A percentile compares a stretch with the other conserved stretches of the same genome.
These are phyloP conservation scores for Drosophila pachea DNA, from an alignment of 1,140 invertebrate species.

Conservation along the genomic window DNA sequence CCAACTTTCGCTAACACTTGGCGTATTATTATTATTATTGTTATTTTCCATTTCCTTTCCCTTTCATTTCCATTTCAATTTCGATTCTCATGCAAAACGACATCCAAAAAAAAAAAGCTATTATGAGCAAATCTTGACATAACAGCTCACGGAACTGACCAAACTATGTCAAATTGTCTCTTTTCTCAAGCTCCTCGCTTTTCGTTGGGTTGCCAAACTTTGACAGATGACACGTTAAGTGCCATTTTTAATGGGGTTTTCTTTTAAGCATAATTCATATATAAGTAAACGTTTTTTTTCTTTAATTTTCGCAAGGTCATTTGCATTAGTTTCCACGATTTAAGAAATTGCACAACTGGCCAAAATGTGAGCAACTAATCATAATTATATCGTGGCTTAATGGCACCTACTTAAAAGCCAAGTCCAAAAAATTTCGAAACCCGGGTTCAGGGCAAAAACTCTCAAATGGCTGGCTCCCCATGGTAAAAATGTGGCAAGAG, in stretches of 20 bases:
- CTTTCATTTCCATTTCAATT: slow-evolving; percentile 32
- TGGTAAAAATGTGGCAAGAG: not conserved
- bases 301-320: slow-evolving; percentile 27
- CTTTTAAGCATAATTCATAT: slow-evolving; percentile 11
- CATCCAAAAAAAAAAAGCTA: slow-evolving; percentile 35
- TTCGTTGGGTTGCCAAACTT: slow-evolving; percentile 47
- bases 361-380: slow-evolving; percentile 19
- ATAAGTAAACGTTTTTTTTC: slow-evolving; percentile 5
- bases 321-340: slow-evolving; percentile 7
- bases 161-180: slow-evolving; percentile 61
- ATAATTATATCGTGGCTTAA: slow-evolving; percentile 18
- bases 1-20: no score
- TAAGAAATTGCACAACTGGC: slow-evolving; percentile 20
- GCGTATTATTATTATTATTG: no score
- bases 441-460: not conserved
- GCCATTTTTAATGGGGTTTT: slow-evolving; percentile 44
- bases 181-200: not conserved
- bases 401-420: slow-evolving; percentile 7
- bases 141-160: slow-evolving; percentile 42
- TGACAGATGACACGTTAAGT: slow-evolving; percentile 66
- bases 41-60: slow-evolving; percentile 15
- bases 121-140: slow-evolving; percentile 57
- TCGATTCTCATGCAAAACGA: slow-evolving; percentile 16
- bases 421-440: slow-evolving; percentile 11
- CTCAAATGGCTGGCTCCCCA: not conserved